Conservation (phyloP, 2,888 invertebrate genomes). For the Epirrita christyi region DNA sequence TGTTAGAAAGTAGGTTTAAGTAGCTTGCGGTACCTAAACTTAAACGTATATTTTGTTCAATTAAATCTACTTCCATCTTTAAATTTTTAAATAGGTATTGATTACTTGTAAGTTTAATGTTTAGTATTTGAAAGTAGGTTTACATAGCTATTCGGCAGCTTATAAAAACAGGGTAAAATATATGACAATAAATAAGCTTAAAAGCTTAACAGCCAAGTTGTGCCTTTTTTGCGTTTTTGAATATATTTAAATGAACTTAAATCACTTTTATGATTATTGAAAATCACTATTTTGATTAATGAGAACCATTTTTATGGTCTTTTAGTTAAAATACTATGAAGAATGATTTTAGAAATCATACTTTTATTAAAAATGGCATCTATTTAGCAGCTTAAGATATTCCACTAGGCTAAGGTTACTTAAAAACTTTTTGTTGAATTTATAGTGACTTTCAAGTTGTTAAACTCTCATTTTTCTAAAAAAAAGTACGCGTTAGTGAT, state of each 20-base stretch:
- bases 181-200: constrained; percentile 72
- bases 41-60: neutral
- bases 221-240: constrained; percentile 58
- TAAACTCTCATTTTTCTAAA: constrained; percentile 57
- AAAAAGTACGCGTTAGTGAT: constrained; percentile 40
- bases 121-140: neutral
- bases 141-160: constrained; percentile 22
- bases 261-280: constrained; percentile 15
- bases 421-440: constrained; percentile 51
- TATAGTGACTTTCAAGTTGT: constrained; percentile 73
- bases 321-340: neutral
- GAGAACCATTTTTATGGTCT: neutral
- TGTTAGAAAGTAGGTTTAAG: too few relatives aligned
- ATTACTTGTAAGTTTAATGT: neutral
- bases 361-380: constrained; percentile 33
- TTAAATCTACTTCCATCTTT: neutral
- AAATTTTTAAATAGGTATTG: neutral
- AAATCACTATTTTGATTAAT: neutral
- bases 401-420: constrained; percentile 43
- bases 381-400: constrained; percentile 45
- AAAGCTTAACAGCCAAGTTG: constrained; percentile 45
- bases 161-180: constrained; percentile 67
- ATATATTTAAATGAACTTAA: constrained; percentile 38
- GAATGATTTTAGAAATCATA: constrained; percentile 27
- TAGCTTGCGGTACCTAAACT: neutral